Evolutionary conservation across 1,140 invertebrate species (phyloP), one percentile per base, ranked within the genome.

Genomic region (Drosophila ironensis): DNA sequence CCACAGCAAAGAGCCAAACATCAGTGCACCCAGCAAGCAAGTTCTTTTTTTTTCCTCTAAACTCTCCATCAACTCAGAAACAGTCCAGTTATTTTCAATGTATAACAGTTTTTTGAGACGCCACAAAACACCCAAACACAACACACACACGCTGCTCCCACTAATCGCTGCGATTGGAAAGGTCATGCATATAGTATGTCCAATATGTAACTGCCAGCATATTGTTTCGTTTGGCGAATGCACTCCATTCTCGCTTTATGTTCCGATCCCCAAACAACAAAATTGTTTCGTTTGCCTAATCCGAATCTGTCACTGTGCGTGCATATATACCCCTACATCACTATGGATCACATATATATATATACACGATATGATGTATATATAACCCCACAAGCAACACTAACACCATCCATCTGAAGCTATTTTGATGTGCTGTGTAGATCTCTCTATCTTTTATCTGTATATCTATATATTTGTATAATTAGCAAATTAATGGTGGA

Each of bases 91-190:
- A 44, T 66, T 69, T 64, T 81, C 56, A 84, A 86, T 84, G 78
- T 84, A 86, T 86, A 86, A 84, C 78, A 84, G 73, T 78, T 86
- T 59, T 33, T 84, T 86, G 57, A 78, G 42, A 78, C 53, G 30
- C 60, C 45, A 51, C 46, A 56, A 45, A 33, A 69, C 16, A 66
- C 30, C 45, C 38, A 69, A 33, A 47, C 40, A 73, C 16, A 60
- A 27, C 53, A 28, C 17, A 33, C 30, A 48, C 68, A 72, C 22
- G 59, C 45, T 41, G 57, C 37, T 33, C 40, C n/a, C n/a, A 81
- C 72, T 72, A 72, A 82, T 73, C 63, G n/a, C n/a, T n/a, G n/a
- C n/a, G n/a, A n/a, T n/a, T n/a, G n/a, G n/a, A 61, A 53, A 37
- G 51, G 60, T 48, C 78, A 64, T 50, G 74, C 72, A 45, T 33